Conservation (phyloP, 2,797 vertebrate species). For the Pipistrellus nathusii region DNA sequence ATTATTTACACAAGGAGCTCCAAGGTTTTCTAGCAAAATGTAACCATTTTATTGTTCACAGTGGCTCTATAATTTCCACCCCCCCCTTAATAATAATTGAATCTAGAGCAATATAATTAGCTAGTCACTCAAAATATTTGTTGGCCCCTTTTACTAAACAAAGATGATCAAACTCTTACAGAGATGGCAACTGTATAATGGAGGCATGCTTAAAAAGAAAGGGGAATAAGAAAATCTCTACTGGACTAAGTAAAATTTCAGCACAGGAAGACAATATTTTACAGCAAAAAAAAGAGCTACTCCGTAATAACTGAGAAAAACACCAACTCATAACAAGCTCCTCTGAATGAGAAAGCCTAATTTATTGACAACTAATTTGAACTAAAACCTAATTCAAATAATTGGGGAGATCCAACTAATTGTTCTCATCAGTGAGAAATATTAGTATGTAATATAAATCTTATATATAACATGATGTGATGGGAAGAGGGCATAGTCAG, state of each 20-base stretch:
- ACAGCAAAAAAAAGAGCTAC: neutral
- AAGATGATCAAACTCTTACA: slow-evolving; percentile 6
- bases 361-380: neutral
- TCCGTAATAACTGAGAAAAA: slow-evolving; percentile 3
- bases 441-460: neutral
- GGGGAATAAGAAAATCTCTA: neutral
- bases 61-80: neutral
- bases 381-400: neutral
- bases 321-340: neutral
- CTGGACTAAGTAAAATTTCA: neutral
- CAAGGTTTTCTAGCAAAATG: slow-evolving; percentile 18
- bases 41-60: slow-evolving; percentile 37
- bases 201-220: neutral
- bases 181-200: neutral
- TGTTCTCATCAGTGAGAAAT: neutral
- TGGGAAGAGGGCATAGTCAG: neutral
- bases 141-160: neutral
- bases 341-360: neutral
- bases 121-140: neutral
- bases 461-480: neutral
- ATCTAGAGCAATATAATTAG: neutral
- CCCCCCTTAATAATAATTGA: neutral
- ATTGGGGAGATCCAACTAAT: neutral
- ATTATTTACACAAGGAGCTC: slow-evolving; percentile 58
- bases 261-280: neutral